A percentile compares a stretch with the other conserved stretches of the same genome.
Conservation (phyloP, 1,140 invertebrate species). For the Hylaeus anthracinus region DNA sequence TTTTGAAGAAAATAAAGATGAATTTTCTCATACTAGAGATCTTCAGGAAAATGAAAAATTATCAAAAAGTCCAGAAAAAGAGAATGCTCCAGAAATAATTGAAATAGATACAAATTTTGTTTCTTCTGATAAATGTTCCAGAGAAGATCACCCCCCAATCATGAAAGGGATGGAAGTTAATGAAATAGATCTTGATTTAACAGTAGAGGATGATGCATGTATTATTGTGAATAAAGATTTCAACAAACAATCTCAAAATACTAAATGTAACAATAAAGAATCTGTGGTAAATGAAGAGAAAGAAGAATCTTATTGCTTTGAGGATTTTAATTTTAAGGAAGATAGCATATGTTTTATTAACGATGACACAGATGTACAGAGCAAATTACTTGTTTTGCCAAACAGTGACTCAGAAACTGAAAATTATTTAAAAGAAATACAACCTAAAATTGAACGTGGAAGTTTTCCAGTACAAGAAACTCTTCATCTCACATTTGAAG, state of each 20-base stretch:
- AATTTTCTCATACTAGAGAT: neutral
- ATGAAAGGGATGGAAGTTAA: constrained; percentile 50
- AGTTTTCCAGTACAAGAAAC: constrained; percentile 84
- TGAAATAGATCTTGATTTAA: constrained; percentile 73
- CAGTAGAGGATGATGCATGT: constrained; percentile 73
- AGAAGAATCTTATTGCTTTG: constrained; percentile 49
- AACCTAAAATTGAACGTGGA: constrained; percentile 83
- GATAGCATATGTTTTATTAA: constrained; percentile 56
- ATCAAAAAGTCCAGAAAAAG: neutral
- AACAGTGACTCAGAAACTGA: constrained; percentile 86
- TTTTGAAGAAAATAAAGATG: neutral
- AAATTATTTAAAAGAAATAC: constrained; percentile 84
- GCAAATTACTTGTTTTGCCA: constrained; percentile 83
- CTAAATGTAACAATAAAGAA: constrained; percentile 5
- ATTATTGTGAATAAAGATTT: constrained; percentile 60
- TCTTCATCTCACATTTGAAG: constrained; percentile 86
- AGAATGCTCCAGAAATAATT: constrained; percentile 37
- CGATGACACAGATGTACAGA: constrained; percentile 73
- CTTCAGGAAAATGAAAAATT: neutral
- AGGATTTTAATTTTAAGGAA: constrained; percentile 56
- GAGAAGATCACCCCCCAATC: constrained; percentile 10
- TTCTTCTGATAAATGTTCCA: constrained; percentile 16
- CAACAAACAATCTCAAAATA: constrained; percentile 65
- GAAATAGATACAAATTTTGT: constrained; percentile 41
- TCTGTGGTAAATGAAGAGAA: constrained; percentile 12